Base-by-base conservation (phyloP, 2,113 vertebrate genomes). In the Ceuthmochares aereus region DNA sequence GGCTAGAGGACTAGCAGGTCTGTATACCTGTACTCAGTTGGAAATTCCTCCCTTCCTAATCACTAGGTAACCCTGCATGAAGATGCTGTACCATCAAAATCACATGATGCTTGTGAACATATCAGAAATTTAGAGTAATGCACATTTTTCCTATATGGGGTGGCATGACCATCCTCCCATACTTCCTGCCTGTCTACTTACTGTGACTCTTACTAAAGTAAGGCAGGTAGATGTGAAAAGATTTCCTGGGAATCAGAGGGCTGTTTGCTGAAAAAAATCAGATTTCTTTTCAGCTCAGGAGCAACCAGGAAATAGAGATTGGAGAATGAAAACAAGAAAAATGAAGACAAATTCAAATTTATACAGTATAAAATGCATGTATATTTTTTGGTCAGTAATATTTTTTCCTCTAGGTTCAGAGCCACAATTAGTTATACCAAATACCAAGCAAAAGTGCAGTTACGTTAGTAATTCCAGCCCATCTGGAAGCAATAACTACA, bases 401-500 rank as follows among this genome's bases (percentile, higher is more conserved):
- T 4, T 30, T 89, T 94, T 91, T 74, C 75, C 55, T 58, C 34
- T 36, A 23, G 14, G 14, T 70, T 81, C 62, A 54, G 56, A 75
- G 80, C 49, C 85, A 93, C 76, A 87, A 84, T 4, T 69, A 30
- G 76, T 94, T 54, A 78, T 7, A 75, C 66, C 93, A 96, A 95
- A 82, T 69, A 90, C 64, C 43, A 60, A 89, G 81, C 0, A 0
- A 90, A 93, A 89, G 62, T 85, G 54, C 92, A 93, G 62, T 68
- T 72, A 49, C 64, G 73, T 84, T 88, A 89, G 60, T 89, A 89
- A 87, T 54, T 84, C 86, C 78, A 78, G 45, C 40, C 90, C 90
- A 96, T 93, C 93, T 96, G 96, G 93, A 96, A 94, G 90, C 79
- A 96, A 94, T 95, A 95, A 79, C 76, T 84, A 68, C 89, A 93